Percentiles rank a stretch among this genome's conserved stretches.
phyloP scores from a whole-genome alignment of 2,888 invertebrate species.

The Portevinia maculata region DNA sequence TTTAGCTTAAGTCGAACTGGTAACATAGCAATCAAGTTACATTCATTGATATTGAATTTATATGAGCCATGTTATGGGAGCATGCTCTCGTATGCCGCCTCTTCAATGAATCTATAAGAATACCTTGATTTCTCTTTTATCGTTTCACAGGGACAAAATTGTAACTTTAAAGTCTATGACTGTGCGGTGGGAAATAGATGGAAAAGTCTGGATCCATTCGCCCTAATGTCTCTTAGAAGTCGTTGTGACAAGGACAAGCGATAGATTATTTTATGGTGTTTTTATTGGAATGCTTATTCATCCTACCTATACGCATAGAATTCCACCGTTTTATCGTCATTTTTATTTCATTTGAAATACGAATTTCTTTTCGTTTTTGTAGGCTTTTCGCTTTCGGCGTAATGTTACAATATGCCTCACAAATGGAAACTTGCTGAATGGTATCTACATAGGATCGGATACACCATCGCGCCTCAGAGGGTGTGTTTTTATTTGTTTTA shows the following conservation, averaged over 20 bases:
- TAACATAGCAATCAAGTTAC: constrained; percentile 17
- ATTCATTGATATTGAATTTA: constrained; percentile 40
- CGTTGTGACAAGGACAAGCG: constrained; percentile 25
- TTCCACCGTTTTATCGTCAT: constrained; percentile 21
- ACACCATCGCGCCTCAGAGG: background rate
- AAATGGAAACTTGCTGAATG: constrained; percentile 25
- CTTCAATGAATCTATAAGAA: constrained; percentile 14
- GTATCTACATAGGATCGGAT: constrained; percentile 12
- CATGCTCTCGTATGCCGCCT: constrained; percentile 3
- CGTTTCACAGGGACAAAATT: constrained; percentile 8
- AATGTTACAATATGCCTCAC: constrained; percentile 31
- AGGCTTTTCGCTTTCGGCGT: constrained; percentile 19
- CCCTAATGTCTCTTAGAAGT: constrained; percentile 20
- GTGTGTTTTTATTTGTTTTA: constrained; percentile 26
- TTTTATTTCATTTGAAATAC: constrained; percentile 36
- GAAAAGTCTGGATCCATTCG: constrained; percentile 4
- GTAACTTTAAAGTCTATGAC: constrained; percentile 10
- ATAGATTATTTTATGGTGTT: constrained; percentile 37
- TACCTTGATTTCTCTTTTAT: constrained; percentile 25
- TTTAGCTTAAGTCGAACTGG: background rate
- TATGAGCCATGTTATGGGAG: constrained; percentile 15
- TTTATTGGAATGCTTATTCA: constrained; percentile 35
- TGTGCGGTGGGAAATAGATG: background rate
- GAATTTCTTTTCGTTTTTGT: constrained; percentile 10
- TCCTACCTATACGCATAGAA: background rate